phyloP scores from a whole-genome alignment of 2,113 vertebrate genomes.

The Mirza zaza region DNA sequence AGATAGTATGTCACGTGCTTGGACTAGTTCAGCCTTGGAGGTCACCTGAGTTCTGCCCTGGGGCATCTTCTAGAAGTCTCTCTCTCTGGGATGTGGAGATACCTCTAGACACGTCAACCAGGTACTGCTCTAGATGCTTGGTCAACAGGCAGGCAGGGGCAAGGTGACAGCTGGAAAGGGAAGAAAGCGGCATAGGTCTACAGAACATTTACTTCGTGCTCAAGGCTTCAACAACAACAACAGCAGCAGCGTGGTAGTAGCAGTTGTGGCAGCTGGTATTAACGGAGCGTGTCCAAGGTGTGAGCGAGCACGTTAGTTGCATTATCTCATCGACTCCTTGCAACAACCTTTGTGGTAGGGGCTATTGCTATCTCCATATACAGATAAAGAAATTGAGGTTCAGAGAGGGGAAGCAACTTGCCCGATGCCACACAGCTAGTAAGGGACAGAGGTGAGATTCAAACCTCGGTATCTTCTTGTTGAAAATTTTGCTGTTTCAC shows the following conservation, averaged over 20 bases:
- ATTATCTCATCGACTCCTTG: neutral
- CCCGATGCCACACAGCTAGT: neutral
- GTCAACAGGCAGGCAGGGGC: neutral
- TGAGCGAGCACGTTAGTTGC: neutral
- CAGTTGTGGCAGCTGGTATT: too few relatives aligned
- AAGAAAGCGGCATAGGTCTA: neutral
- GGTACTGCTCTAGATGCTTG: neutral
- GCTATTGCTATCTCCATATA: accelerated
- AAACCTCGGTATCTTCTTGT: neutral
- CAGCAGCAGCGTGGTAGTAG: accelerated
- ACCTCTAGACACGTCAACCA: neutral
- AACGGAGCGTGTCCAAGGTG: neutral
- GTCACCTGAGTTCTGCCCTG: neutral
- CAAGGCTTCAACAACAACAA: too few relatives aligned
- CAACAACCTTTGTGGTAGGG: neutral
- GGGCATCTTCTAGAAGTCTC: neutral
- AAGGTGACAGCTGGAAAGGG: neutral
- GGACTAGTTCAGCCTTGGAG: neutral
- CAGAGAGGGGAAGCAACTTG: neutral
- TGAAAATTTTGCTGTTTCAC: neutral
- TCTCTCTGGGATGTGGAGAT: neutral
- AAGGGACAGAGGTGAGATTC: neutral
- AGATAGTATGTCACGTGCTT: neutral
- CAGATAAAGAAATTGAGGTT: neutral
- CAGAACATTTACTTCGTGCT: too few relatives aligned